A percentile compares a stretch with the other conserved stretches of the same genome.
Evolutionary conservation across 1,140 invertebrate genomes (phyloP).

Genomic region (Lamellibrachia luymesi): DNA sequence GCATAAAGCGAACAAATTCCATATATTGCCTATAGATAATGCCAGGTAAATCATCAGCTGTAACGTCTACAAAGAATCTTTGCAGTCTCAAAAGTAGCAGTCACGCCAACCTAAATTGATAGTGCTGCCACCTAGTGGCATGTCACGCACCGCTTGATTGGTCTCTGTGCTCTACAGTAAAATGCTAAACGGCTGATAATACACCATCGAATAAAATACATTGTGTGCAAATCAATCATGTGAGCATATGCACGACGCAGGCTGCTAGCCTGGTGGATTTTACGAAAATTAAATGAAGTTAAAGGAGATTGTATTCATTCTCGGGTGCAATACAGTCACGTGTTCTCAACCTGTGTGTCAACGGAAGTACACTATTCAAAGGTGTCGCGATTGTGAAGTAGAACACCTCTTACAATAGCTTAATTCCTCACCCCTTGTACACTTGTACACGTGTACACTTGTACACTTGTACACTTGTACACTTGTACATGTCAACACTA

Average conservation of each 20-base stretch:
- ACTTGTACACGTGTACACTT: neutral
- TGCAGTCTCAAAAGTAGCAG: neutral
- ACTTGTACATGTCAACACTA: too few relatives aligned
- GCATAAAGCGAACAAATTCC: neutral
- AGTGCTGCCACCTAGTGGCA: neutral
- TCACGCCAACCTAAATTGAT: neutral
- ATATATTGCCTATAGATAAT: neutral
- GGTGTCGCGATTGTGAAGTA: too few relatives aligned
- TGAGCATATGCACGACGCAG: neutral
- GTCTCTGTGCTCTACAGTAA: too few relatives aligned
- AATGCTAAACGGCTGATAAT: too few relatives aligned
- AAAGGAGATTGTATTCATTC: too few relatives aligned
- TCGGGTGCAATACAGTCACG: neutral
- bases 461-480: too few relatives aligned
- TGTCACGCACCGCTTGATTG: neutral
- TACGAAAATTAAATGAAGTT: neutral
- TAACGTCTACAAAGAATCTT: neutral
- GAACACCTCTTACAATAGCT: too few relatives aligned
- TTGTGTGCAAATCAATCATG: neutral
- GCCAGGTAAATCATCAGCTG: neutral
- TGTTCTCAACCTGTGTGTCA: too few relatives aligned
- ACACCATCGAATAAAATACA: neutral
- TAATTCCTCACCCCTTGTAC: neutral
- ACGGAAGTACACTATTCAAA: too few relatives aligned
- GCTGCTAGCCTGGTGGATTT: neutral